Base-by-base conservation (phyloP, 2,888 invertebrate genomes). In the Acholoe squamosa region DNA sequence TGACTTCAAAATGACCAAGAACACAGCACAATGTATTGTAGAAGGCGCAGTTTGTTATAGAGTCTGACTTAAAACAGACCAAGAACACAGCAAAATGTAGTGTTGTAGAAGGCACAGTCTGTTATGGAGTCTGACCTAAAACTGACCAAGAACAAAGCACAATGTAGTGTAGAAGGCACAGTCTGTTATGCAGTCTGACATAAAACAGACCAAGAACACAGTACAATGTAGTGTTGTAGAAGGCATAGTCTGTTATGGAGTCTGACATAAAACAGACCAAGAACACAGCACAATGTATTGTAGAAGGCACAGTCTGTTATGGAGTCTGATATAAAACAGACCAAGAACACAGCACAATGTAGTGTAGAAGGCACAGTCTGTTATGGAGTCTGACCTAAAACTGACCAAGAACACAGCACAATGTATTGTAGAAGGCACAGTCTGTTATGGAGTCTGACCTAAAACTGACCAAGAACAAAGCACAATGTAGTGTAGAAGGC, bases 141-240 rank as follows among this genome's bases (percentile, higher is more conserved):
- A 61, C 61, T 7, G 14, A 12, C 61, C 43, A 43, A 43, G 10
- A 3, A 43, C 43, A 43, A 3, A 43, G n/a, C n/a, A n/a, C n/a
- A n/a, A n/a, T n/a, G n/a, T n/a, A n/a, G n/a, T 7, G 33, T 31
- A 77, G 33, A 31, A 77, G 7, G 77, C 77, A 77, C 77, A 77
- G 14, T 7, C 7, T 7, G 31, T 33, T 33, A 77, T 31, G 22
- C 33, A 7, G 25, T 71, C 71, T 10, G 54, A 54, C 19, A 10
- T 14, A 19, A 14, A 54, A 54, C 54, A 14, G 54, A 14, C 54
- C 19, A 19, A 14, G 54, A 14, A 19, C 54, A 54, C 19, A 54
- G 19, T 54, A 54, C 19, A 54, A 54, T 54, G 54, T 54, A 54
- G 54, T n/a, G n/a, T n/a, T 14, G 54, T 14, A 54, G 19, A 54